A percentile compares a stretch with the other conserved stretches of the same genome.
These are phyloP conservation scores for Clamator glandarius DNA, from an alignment of 2,797 vertebrate species.

Conservation along the genomic window DNA sequence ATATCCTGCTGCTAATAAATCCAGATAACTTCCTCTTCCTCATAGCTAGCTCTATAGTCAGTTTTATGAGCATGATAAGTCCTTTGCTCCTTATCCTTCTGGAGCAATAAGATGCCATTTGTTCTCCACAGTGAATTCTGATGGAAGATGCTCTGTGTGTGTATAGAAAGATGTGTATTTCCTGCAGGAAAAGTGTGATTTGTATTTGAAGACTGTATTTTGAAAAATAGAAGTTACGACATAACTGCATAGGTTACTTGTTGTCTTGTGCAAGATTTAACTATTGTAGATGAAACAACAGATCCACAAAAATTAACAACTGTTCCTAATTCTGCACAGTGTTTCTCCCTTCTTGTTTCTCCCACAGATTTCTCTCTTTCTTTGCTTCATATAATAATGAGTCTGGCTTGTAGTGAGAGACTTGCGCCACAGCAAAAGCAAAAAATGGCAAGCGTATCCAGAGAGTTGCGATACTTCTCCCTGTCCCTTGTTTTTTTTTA, in stretches of 20 bases:
- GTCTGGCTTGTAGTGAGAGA: not conserved
- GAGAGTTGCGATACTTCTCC: not conserved
- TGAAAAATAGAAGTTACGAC: not conserved
- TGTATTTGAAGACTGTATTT: not conserved
- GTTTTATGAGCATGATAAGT: not conserved
- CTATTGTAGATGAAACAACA: not conserved
- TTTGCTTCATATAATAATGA: not conserved
- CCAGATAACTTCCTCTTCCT: slow-evolving; percentile 40
- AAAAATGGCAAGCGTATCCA: not conserved
- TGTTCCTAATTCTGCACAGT: not conserved
- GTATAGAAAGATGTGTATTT: not conserved
- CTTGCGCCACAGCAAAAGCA: not conserved
- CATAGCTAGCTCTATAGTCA: not conserved
- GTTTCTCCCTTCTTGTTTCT: not conserved
- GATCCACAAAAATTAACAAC: not conserved
- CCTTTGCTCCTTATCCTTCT: not conserved
- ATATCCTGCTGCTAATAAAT: slow-evolving; percentile 35
- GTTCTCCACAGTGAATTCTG: not conserved
- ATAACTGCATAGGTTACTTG: not conserved
- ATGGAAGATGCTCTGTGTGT: not conserved
- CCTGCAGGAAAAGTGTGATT: not conserved
- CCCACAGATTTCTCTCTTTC: not conserved
- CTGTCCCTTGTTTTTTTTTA: not conserved
- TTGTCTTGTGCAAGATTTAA: not conserved
- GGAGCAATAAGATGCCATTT: not conserved